phyloP scores from a whole-genome alignment of 1,140 invertebrate species.

The Drosophila pectinifera region DNA sequence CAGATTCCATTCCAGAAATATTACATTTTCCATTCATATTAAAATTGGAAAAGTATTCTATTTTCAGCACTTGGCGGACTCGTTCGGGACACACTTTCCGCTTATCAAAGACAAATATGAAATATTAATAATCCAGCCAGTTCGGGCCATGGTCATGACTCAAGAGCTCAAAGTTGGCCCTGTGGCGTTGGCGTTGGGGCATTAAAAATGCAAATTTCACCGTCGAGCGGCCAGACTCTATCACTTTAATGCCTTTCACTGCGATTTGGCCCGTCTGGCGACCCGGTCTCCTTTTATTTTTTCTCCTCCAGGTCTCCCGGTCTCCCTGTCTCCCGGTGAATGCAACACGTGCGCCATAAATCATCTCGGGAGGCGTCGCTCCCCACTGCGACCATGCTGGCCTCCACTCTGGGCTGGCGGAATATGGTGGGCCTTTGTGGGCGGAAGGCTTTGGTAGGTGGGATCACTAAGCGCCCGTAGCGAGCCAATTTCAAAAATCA shows the following conservation, averaged over 20 bases:
- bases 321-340: constrained; percentile 37
- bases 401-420: constrained; percentile 6
- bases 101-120: constrained; percentile 80
- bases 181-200: constrained; percentile 49
- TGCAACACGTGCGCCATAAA: constrained; percentile 81
- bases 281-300: constrained; percentile 45
- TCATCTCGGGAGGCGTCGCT: constrained; percentile 52
- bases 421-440: constrained; percentile 17
- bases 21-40: constrained; percentile 22
- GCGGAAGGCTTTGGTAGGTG: constrained; percentile 9
- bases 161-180: constrained; percentile 7
- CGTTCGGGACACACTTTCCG: constrained; percentile 42
- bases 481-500: constrained; percentile 79
- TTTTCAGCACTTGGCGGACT: constrained; percentile 8
- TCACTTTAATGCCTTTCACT: constrained; percentile 83
- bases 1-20: constrained; percentile 18
- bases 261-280: constrained; percentile 60
- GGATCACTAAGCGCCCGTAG: constrained; percentile 45
- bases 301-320: constrained; percentile 21
- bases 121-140: constrained; percentile 75
- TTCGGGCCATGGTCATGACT: constrained; percentile 42
- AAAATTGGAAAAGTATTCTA: constrained; percentile 20
- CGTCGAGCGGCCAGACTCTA: constrained; percentile 61
- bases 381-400: constrained; percentile 6
- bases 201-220: constrained; percentile 78